These are phyloP conservation scores for Sebastes umbrosus DNA, from an alignment of 2,797 vertebrate species.

Conservation along the genomic window DNA sequence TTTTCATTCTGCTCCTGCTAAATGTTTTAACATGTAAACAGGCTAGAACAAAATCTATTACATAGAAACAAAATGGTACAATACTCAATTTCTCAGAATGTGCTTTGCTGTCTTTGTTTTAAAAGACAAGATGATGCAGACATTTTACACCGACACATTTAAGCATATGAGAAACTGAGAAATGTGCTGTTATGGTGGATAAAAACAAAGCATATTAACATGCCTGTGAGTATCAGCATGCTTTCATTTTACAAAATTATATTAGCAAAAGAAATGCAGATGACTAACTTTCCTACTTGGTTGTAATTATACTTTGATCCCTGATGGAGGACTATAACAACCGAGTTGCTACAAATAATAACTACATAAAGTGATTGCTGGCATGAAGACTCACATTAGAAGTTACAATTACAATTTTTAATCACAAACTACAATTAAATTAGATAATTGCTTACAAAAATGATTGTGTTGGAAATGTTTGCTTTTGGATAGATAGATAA, in stretches of 20 bases:
- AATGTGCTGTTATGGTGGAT: not conserved
- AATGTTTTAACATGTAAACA: conserved; percentile 5
- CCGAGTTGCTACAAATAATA: not conserved
- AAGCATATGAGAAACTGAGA: not conserved
- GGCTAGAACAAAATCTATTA: not conserved
- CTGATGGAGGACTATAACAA: not conserved
- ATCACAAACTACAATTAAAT: not conserved
- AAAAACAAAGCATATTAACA: not conserved
- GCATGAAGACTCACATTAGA: not conserved
- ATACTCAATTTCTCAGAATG: not conserved
- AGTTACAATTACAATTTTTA: not conserved
- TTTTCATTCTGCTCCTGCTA: conserved; percentile 2
- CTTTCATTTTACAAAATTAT: not conserved
- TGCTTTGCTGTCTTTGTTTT: not conserved
- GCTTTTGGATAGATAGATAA: not conserved
- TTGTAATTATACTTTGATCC: not conserved
- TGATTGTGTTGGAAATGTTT: not conserved
- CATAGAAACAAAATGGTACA: not conserved
- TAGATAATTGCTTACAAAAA: not conserved
- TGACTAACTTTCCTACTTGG: not conserved
- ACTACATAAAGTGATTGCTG: not conserved
- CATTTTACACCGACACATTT: not conserved
- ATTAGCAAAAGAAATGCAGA: not conserved
- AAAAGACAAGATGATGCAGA: not conserved
- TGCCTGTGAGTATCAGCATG: not conserved